Evolutionary conservation across 1,140 invertebrate species (phyloP).

Genomic region (Drosophila ogumai): DNA sequence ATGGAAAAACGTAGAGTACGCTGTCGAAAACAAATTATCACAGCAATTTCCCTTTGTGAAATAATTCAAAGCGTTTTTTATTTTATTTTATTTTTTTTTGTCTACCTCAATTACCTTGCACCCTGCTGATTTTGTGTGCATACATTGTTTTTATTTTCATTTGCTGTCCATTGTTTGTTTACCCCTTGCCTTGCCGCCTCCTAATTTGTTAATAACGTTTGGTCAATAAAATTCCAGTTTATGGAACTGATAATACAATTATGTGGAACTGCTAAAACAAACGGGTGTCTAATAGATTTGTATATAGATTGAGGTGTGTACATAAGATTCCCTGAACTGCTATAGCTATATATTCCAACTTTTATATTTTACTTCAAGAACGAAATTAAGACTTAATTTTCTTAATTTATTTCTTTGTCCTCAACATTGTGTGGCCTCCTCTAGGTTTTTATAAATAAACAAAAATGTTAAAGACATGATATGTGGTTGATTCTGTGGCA

Average conservation of each 20-base stretch:
- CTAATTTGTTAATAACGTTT: constrained; percentile 55
- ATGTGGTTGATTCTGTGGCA: constrained; percentile 3
- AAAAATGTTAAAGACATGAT: constrained; percentile 18
- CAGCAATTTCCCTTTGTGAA: constrained; percentile 14
- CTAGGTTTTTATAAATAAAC: constrained; percentile 30
- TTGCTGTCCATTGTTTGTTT: constrained; percentile 38
- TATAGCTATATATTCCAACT: not conserved
- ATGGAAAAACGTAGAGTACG: constrained; percentile 16
- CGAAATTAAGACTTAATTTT: constrained; percentile 12
- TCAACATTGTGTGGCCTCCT: constrained; percentile 32
- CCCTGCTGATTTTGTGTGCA: constrained; percentile 20
- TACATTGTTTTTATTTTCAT: constrained; percentile 19
- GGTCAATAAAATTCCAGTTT: constrained; percentile 51
- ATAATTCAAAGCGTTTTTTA: not conserved
- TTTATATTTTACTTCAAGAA: constrained; percentile 13
- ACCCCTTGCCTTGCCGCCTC: not conserved
- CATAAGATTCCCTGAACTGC: constrained; percentile 7
- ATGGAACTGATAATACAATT: constrained; percentile 48
- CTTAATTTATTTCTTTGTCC: constrained; percentile 64
- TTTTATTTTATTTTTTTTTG: not conserved
- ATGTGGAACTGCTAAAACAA: constrained; percentile 35
- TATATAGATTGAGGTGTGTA: not conserved
- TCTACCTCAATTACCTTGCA: constrained; percentile 6
- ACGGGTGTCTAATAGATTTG: constrained; percentile 11
- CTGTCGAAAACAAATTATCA: constrained; percentile 14